Percentiles rank a stretch among this genome's conserved stretches.
Evolutionary conservation across 2,113 vertebrate species (phyloP).

Genomic region (Herpetotheres cachinnans): DNA sequence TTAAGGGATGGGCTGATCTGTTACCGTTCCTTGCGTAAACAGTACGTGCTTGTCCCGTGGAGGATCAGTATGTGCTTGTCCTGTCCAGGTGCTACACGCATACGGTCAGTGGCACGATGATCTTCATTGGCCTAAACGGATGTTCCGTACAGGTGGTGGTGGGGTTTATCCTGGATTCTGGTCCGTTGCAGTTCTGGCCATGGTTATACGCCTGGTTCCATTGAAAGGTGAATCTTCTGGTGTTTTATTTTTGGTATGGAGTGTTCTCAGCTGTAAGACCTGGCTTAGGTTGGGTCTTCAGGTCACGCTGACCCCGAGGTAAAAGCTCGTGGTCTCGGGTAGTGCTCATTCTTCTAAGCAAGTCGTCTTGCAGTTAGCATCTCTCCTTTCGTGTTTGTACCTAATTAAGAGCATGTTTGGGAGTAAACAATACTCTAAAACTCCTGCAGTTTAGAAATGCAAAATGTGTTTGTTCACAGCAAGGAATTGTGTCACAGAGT

Average conservation of each 20-base stretch:
- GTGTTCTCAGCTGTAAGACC: background rate
- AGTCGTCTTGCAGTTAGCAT: background rate
- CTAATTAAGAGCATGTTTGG: background rate
- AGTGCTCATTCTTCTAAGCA: background rate
- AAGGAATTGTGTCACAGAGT: background rate
- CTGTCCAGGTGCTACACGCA: accelerated
- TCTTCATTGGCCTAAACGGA: background rate
- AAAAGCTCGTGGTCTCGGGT: background rate
- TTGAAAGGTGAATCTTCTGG: background rate
- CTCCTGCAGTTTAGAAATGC: background rate
- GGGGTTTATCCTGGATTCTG: background rate
- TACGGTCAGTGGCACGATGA: background rate
- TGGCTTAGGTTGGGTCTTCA: background rate
- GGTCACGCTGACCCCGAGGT: background rate
- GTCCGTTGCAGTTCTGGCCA: accelerated
- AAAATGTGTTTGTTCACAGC: background rate
- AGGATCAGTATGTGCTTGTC: background rate
- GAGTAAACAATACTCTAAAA: background rate
- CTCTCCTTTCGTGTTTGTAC: accelerated
- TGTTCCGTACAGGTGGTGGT: background rate
- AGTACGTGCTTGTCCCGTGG: background rate
- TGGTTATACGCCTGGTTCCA: accelerated
- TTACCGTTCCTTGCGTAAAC: background rate
- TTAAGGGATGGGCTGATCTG: background rate
- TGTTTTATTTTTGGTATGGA: background rate